phyloP scores from a whole-genome alignment of 2,797 vertebrate genomes.

The Propithecus deckenii region DNA sequence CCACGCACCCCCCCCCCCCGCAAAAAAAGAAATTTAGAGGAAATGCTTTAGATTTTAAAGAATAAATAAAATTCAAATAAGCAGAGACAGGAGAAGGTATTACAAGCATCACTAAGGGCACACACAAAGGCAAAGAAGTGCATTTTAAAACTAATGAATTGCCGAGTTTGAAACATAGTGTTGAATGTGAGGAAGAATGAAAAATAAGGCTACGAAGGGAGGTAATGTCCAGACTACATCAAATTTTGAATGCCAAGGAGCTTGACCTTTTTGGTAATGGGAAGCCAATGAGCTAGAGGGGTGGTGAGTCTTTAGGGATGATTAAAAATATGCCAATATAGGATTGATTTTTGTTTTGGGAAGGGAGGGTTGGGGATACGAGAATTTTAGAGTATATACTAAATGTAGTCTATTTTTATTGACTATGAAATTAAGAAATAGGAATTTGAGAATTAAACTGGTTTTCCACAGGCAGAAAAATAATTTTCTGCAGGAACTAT shows the following conservation, averaged over 20 bases:
- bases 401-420: background rate
- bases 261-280: constrained; percentile 15
- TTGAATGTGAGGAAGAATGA: background rate
- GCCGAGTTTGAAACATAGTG: background rate
- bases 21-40: background rate
- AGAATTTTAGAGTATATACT: background rate
- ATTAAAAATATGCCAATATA: background rate
- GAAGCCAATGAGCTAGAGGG: background rate
- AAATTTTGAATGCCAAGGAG: background rate
- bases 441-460: background rate
- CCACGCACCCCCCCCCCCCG: no score
- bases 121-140: background rate
- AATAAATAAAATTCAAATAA: constrained; percentile 14
- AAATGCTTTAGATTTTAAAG: background rate
- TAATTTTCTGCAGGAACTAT: constrained; percentile 17
- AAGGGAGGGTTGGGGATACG: background rate
- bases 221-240: background rate
- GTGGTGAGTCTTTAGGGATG: background rate
- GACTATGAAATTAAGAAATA: background rate
- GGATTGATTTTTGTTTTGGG: background rate
- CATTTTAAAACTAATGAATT: background rate
- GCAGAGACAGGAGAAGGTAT: background rate
- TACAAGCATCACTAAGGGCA: background rate
- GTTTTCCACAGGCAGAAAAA: background rate
- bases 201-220: background rate